These are phyloP conservation scores for Boloria selene DNA, from an alignment of 2,888 invertebrate species.

Conservation along the genomic window DNA sequence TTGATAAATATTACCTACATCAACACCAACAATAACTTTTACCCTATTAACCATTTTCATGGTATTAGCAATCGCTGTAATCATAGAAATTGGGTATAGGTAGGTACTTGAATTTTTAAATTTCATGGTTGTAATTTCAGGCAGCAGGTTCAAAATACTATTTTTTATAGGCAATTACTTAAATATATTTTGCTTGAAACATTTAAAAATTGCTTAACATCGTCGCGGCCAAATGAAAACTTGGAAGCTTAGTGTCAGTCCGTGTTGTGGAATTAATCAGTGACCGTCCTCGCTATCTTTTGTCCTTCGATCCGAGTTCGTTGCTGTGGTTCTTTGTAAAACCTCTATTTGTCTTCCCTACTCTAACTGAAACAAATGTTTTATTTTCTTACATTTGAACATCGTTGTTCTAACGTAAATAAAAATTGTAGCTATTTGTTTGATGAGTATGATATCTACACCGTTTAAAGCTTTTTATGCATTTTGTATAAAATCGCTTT, in stretches of 20 bases:
- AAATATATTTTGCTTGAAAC: conserved; percentile 6
- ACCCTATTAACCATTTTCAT: no score
- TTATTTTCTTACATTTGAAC: conserved; percentile 32
- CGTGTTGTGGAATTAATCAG: conserved; percentile 67
- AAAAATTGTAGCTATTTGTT: conserved; percentile 9
- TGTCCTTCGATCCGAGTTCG: conserved; percentile 37
- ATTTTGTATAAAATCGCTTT: no score
- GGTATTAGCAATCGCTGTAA: no score
- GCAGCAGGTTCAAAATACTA: no score
- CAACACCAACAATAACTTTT: no score
- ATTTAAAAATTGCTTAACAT: conserved; percentile 5
- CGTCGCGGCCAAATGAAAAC: conserved; percentile 22
- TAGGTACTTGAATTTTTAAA: no score
- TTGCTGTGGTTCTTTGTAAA: conserved; percentile 30
- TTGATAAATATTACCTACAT: no score
- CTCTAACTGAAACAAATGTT: conserved; percentile 31
- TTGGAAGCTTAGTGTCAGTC: conserved; percentile 46
- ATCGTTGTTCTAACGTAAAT: conserved; percentile 15
- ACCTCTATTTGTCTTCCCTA: conserved; percentile 34
- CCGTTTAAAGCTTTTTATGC: conserved; percentile 2
- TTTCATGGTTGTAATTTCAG: no score
- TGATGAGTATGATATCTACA: not conserved
- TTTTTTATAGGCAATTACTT: not conserved
- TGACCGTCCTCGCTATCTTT: conserved; percentile 43
- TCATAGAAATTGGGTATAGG: no score